These are phyloP conservation scores for Clusia tigrina DNA, from an alignment of 2,888 invertebrate genomes.

Conservation along the genomic window DNA sequence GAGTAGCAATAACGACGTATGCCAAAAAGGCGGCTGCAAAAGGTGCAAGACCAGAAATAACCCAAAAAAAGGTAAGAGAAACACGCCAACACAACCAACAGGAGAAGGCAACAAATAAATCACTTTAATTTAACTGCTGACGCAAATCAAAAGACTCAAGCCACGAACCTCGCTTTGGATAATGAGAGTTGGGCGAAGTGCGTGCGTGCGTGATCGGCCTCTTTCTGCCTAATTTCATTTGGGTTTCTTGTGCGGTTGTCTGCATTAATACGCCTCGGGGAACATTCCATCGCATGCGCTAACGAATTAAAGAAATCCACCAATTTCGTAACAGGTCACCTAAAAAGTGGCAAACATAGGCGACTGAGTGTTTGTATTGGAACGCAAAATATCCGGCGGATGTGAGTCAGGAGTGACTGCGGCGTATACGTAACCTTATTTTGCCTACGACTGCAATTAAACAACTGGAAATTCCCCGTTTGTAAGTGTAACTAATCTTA, in stretches of 20 bases:
- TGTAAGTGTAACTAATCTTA: neutral
- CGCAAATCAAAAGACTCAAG: constrained; percentile 49
- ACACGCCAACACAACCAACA: constrained; percentile 7
- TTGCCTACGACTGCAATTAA: neutral
- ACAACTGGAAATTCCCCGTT: neutral
- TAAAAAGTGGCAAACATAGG: too few species aligned
- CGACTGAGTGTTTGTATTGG: neutral
- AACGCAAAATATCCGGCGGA: constrained; percentile 8
- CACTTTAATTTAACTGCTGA: neutral
- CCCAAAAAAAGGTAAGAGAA: constrained; percentile 22
- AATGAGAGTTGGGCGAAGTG: neutral
- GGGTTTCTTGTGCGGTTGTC: too few species aligned
- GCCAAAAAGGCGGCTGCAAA: constrained; percentile 3
- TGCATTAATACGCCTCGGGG: too few species aligned
- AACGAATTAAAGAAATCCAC: too few species aligned
- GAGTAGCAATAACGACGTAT: neutral
- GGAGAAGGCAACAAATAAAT: constrained; percentile 19
- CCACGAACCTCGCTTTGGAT: constrained; percentile 49
- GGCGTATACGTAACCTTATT: constrained; percentile 10
- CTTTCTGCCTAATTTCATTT: neutral
- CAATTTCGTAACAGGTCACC: too few species aligned
- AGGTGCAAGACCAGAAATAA: neutral
- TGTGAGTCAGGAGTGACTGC: constrained; percentile 12
- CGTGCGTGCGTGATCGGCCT: too few species aligned
- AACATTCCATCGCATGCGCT: too few species aligned